Conservation (phyloP, 2,113 vertebrate genomes). For the Crotalus helleri region DNA sequence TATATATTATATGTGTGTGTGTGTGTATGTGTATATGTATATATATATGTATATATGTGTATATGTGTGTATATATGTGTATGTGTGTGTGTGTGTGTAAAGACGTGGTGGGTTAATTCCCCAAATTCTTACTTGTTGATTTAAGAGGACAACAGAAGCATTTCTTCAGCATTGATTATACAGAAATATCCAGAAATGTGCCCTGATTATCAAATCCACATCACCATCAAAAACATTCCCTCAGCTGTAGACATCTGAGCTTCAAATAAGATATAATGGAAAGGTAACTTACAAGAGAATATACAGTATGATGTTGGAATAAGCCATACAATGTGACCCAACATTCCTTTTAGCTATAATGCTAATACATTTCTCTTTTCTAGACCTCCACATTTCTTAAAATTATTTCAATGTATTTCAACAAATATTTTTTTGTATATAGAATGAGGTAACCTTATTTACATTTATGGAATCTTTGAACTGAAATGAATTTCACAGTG, state of each 20-base stretch:
- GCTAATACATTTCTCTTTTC: background rate
- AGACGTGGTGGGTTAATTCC: constrained; percentile 5
- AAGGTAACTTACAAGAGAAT: background rate
- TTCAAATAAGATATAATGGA: background rate
- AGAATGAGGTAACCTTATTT: background rate
- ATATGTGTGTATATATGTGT: accelerated
- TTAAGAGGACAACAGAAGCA: accelerated
- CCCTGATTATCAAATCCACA: background rate
- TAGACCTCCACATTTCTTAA: background rate
- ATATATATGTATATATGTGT: too few relatives aligned
- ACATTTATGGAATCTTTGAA: background rate
- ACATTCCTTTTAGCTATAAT: background rate
- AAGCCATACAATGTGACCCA: background rate
- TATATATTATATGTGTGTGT: too few relatives aligned
- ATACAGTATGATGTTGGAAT: background rate
- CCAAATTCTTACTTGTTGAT: background rate
- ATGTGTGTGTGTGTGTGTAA: too few relatives aligned
- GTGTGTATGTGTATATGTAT: accelerated
- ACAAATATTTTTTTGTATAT: background rate
- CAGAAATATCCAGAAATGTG: background rate
- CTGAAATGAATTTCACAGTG: background rate
- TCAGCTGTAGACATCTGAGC: background rate
- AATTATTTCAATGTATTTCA: background rate
- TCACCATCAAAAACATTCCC: background rate
- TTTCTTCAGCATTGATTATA: background rate